A percentile compares a stretch with the other conserved stretches of the same genome.
Evolutionary conservation across 2,113 vertebrate species (phyloP).

Genomic region (Pandion haliaetus): DNA sequence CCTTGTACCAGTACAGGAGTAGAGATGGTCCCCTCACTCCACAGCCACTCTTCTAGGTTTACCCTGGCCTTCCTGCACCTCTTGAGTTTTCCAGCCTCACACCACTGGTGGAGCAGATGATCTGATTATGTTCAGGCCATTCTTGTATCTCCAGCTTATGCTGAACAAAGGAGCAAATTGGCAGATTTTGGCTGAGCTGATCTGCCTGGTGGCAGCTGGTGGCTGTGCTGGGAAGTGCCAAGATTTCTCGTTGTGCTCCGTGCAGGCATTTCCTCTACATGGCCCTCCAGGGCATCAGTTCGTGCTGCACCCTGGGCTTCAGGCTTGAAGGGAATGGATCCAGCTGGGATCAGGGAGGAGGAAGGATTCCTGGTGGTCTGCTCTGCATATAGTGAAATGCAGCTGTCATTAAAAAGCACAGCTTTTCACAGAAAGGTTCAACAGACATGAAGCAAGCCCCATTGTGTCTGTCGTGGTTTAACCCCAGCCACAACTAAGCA

Average conservation of each 20-base stretch:
- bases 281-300: not conserved
- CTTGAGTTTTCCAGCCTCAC: not conserved
- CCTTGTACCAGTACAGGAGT: accelerated
- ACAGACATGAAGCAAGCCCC: not conserved
- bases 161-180: not conserved
- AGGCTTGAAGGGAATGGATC: not conserved
- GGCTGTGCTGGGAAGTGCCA: not conserved
- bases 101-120: not conserved
- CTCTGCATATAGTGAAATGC: not conserved
- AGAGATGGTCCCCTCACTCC: not conserved
- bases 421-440: not conserved
- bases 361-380: not conserved
- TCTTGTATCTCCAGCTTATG: not conserved
- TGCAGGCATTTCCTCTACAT: not conserved
- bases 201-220: not conserved
- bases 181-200: not conserved
- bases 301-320: not conserved
- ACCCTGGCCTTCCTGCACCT: not conserved
- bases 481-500: no score
- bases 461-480: no score
- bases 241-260: not conserved
- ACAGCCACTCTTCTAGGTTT: not conserved
- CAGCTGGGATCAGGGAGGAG: not conserved
- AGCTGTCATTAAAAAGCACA: not conserved
- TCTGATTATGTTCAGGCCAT: not conserved